phyloP scores from a whole-genome alignment of 2,113 vertebrate genomes.

The Hemiprocne comata region DNA sequence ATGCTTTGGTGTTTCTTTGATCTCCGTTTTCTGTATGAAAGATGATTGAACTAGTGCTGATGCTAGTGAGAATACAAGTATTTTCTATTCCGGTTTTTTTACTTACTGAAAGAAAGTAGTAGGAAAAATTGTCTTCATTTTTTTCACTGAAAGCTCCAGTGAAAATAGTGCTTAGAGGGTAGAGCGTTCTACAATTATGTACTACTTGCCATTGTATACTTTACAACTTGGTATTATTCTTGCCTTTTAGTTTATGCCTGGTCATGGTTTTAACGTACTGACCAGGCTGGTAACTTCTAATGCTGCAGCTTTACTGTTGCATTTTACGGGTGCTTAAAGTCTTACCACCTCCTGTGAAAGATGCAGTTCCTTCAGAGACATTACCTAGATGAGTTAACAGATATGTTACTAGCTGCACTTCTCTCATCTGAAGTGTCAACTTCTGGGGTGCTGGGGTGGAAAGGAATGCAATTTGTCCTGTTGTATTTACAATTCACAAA shows the following conservation, averaged over 20 bases:
- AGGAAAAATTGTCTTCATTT: background rate
- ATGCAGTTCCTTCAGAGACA: background rate
- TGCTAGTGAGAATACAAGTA: background rate
- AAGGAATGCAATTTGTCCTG: background rate
- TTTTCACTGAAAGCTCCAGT: background rate
- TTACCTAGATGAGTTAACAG: background rate
- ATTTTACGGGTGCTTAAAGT: background rate
- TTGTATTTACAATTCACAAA: background rate
- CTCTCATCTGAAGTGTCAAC: background rate
- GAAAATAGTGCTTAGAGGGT: background rate
- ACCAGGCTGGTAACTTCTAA: background rate
- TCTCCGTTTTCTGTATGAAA: background rate
- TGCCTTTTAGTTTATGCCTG: background rate
- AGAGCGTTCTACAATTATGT: background rate
- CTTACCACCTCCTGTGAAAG: background rate
- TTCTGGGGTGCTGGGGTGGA: background rate
- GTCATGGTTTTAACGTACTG: background rate
- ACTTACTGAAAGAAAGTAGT: background rate
- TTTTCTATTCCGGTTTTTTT: background rate
- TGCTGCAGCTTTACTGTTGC: background rate
- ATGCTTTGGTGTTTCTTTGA: background rate
- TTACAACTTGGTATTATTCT: background rate
- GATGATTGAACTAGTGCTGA: background rate
- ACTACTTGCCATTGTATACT: background rate
- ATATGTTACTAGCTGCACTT: background rate